Conservation (phyloP, 2,113 vertebrate species). For the cat (Felis catus) region DNA sequence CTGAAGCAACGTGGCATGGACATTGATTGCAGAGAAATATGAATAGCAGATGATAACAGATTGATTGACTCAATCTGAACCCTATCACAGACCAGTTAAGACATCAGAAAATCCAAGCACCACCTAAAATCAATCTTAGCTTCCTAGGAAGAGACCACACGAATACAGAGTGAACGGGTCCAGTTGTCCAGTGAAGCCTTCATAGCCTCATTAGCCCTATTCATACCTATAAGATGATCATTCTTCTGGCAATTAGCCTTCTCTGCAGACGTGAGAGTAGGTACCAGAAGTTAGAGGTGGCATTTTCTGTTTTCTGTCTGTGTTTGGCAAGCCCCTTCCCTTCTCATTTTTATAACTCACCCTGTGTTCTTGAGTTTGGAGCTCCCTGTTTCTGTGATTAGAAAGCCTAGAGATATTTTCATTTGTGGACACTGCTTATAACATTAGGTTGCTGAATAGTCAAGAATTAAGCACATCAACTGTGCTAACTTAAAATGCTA, state of each 20-base stretch:
- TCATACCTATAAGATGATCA: not conserved
- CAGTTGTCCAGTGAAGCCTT: not conserved
- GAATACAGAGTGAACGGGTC: not conserved
- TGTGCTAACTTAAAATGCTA: not conserved
- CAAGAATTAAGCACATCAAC: not conserved
- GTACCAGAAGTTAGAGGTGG: not conserved
- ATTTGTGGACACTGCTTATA: not conserved
- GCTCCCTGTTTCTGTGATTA: not conserved
- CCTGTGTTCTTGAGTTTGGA: not conserved
- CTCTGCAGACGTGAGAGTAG: not conserved
- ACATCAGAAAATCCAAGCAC: not conserved
- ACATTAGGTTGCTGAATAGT: not conserved
- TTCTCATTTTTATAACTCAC: not conserved
- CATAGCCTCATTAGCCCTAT: not conserved
- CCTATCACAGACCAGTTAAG: constrained; percentile 39
- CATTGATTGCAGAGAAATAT: constrained; percentile 59
- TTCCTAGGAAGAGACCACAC: not conserved
- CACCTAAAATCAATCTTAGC: not conserved
- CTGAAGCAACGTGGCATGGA: not conserved
- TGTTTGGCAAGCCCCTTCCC: not conserved
- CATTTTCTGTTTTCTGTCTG: not conserved
- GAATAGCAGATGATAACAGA: constrained; percentile 47
- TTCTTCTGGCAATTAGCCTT: not conserved
- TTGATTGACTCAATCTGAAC: constrained; percentile 44
- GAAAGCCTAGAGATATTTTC: not conserved